Evolutionary conservation across 2,888 invertebrate genomes (phyloP).

Genomic region (Camponotus fellah): DNA sequence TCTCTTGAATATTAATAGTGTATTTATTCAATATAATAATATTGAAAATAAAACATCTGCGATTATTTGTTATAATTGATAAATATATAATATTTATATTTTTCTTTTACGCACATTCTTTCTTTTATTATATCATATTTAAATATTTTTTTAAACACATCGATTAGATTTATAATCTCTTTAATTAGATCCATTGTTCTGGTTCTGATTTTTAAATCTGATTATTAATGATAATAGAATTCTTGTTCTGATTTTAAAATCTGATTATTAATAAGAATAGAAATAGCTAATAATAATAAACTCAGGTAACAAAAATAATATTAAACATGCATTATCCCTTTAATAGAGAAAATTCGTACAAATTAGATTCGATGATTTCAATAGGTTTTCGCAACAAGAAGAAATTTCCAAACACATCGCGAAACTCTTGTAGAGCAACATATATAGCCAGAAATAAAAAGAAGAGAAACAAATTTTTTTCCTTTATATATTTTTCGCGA

Average conservation of each 20-base stretch:
- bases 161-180: not conserved
- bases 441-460: constrained; percentile 4
- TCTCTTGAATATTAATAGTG: not conserved
- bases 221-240: constrained; percentile 3
- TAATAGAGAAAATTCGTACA: not conserved
- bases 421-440: not conserved
- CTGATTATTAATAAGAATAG: not conserved
- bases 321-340: not conserved
- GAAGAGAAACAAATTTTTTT: too few relatives aligned
- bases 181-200: not conserved
- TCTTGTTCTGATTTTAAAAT: too few relatives aligned
- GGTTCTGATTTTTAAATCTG: not conserved
- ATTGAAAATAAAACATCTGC: not conserved
- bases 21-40: not conserved
- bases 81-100: not conserved
- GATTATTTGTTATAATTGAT: not conserved
- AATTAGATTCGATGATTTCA: not conserved
- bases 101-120: not conserved
- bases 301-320: not conserved
- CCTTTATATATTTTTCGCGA: too few relatives aligned
- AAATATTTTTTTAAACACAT: not conserved
- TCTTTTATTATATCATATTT: not conserved
- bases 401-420: not conserved
- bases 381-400: not conserved
- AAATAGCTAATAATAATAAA: too few relatives aligned